Evolutionary conservation across 2,888 invertebrate genomes (phyloP), one percentile per base, ranked within the genome.

Genomic region (Fragum sueziense): DNA sequence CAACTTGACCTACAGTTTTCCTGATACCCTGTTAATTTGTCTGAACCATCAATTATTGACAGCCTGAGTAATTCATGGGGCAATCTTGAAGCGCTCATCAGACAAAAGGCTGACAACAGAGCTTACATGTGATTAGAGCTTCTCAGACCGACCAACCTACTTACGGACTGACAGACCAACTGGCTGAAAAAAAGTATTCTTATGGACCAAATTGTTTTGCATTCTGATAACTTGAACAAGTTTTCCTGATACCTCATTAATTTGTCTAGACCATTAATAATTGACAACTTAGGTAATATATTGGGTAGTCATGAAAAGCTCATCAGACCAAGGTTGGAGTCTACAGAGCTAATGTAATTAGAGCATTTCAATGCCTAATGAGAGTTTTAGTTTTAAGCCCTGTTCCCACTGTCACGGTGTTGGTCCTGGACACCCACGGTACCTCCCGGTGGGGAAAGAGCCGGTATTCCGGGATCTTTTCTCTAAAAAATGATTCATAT

Each of bases 31-130:
- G 41, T 65, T 22, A 41, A 65, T 65, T 25, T 65, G 65, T 65
- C 65, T 65, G 34, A 27, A 27, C 17, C 34, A 65, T 65, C 65
- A 65, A 65, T 65, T 34, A 65, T 65, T 65, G 65, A 65, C 41
- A 34, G 25, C 65, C 65, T 14, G 47, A 37, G 65, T 65, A 65
- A 65, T 65, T 65, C 65, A 65, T 25, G 47, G 65, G 65, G 41
- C 41, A 33, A 41, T 65, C 41, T 2, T 65, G 65, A 34, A 65
- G 34, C 37, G 41, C 65, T 65, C 41, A n/a, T 65, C 65, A 65
- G 65, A 65, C 65, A 22, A 65, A 65, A 37, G 65, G 41, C 65
- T 65, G 37, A 65, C 65, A 65, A 37, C 41, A 22, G 41, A 65
- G 41, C 65, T 41, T 65, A 27, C 41, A n/a, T n/a, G 41, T 65